Evolutionary conservation across 2,888 invertebrate genomes (phyloP), one percentile per base, ranked within the genome.

Genomic region (Notocelia uddmanniana): DNA sequence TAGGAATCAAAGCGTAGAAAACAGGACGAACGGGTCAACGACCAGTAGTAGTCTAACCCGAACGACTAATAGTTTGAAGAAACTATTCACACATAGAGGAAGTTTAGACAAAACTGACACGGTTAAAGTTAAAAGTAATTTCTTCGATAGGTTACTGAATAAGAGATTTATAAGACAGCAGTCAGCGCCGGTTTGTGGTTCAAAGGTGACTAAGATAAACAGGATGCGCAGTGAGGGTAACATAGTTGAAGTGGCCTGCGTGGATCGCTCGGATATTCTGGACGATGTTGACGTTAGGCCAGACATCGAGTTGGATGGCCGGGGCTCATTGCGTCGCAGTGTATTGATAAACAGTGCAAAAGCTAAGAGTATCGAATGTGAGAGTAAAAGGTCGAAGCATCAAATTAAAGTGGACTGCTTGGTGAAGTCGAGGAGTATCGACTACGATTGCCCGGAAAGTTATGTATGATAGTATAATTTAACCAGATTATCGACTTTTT

Each of bases 21-120:
- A 94, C 73, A 96, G 95, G 18, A 96, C 95, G 26, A 95, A 95
- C 34, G 95, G 95, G 3, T 95, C 95, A 0, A 94, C 94, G 0
- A 95, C 94, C 0, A 95, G 95, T 54, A 95, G 95, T 73, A 94
- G 96, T 68, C 85, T 95, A 54, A 95, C 95, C 0, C 91, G 95
- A 74, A 95, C 95, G 21, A 95, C 95, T 0, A 94, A 94, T 62
- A 94, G 95, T 71, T 85, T 95, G 57, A 94, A 93, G 78, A 95
- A 94, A 74, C 88, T 94, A 0, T 91, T 94, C 74, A 87, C 85
- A 55, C 92, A 94, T 68, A 86, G 93, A 84, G 85, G 86, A 13
- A 93, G 92, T 76, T 81, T 94, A 19, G 94, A 94, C 69, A 89
- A 88, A 75, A 89, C 87, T 45, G 91, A 91, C 15, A 78, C 82